Evolutionary conservation across 2,888 invertebrate genomes (phyloP), one percentile per base, ranked within the genome.

Genomic region (Nymphalis polychloros): DNA sequence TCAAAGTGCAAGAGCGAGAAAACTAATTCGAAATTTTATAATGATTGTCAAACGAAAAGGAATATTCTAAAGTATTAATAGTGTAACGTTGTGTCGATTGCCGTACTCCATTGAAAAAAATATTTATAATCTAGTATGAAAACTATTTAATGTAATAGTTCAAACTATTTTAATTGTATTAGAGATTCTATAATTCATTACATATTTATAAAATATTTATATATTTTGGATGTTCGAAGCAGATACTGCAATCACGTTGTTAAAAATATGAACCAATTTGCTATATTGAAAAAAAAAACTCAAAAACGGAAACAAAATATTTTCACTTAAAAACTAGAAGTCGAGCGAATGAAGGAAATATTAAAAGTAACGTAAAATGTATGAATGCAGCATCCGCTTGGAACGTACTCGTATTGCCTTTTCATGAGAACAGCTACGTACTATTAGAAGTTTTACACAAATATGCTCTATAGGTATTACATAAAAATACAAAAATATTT

Each of bases 401-500:
- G 46, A 53, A 65, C 53, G 8, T 31, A 16, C 27, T 55, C 63
- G 67, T 68, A 73, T 69, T 70, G 67, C 68, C n/a, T 72, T 67
- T 59, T 79, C 83, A 79, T 83, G 83, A 84, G 83, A 82, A 81
- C 77, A 76, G 81, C 81, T 78, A 82, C 78, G 63, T 67, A 50
- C 70, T 70, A 71, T 72, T 65, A 70, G 67, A 78, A 73, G 77
- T 77, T 76, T 71, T 71, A 75, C 73, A 75, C 68, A 76, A 77
- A 76, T 77, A 75, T 77, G 77, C 76, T 78, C 81, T 81, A 82
- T 83, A 81, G 82, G 81, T 79, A 76, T 83, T 83, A 83, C 84
- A 81, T 81, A 84, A 85, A 84, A 83, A 87, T 90, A 91, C 82
- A 91, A 92, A 92, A 92, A 92, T 91, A 92, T 88, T 82, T 84